A percentile compares a stretch with the other conserved stretches of the same genome.
These are phyloP conservation scores for Tachina lurida DNA, from an alignment of 2,888 invertebrate species.

Conservation along the genomic window DNA sequence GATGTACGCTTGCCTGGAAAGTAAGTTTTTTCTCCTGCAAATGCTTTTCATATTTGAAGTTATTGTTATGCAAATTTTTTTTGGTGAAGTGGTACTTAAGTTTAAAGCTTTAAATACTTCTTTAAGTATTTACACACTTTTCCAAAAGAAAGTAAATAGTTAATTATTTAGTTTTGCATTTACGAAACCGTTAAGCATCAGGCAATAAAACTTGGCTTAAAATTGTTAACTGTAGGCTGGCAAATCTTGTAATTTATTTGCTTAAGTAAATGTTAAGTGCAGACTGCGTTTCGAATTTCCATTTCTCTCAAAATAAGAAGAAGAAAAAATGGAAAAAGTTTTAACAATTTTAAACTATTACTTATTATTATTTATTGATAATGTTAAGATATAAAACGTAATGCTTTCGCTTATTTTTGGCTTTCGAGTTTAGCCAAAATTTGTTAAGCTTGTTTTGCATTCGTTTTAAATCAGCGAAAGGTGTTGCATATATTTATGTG, in stretches of 20 bases:
- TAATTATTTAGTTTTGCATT: background rate
- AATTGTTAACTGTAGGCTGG: slow-evolving; percentile 21
- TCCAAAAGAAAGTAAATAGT: slow-evolving; percentile 7
- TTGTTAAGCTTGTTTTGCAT: slow-evolving; percentile 58
- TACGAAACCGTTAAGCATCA: background rate
- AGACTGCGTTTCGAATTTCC: slow-evolving; percentile 38
- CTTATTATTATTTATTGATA: slow-evolving; percentile 57
- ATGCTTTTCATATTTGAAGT: background rate
- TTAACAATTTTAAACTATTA: slow-evolving; percentile 24
- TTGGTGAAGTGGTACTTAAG: background rate
- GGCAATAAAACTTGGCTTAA: slow-evolving; percentile 19
- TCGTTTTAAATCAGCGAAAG: slow-evolving; percentile 40
- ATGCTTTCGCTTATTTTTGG: slow-evolving; percentile 68
- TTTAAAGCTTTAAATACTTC: background rate
- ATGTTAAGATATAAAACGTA: slow-evolving; percentile 51
- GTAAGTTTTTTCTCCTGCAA: background rate
- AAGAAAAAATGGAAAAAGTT: background rate
- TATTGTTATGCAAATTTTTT: slow-evolving; percentile 41
- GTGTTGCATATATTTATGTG: slow-evolving; percentile 14
- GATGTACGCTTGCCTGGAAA: background rate
- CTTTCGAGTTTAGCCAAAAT: slow-evolving; percentile 19
- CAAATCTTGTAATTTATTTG: slow-evolving; percentile 14
- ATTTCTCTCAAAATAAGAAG: slow-evolving; percentile 10
- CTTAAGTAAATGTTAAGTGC: slow-evolving; percentile 34
- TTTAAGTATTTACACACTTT: background rate